Base-by-base conservation (phyloP, 2,113 vertebrate species). In the Phylloscopus whistleri region DNA sequence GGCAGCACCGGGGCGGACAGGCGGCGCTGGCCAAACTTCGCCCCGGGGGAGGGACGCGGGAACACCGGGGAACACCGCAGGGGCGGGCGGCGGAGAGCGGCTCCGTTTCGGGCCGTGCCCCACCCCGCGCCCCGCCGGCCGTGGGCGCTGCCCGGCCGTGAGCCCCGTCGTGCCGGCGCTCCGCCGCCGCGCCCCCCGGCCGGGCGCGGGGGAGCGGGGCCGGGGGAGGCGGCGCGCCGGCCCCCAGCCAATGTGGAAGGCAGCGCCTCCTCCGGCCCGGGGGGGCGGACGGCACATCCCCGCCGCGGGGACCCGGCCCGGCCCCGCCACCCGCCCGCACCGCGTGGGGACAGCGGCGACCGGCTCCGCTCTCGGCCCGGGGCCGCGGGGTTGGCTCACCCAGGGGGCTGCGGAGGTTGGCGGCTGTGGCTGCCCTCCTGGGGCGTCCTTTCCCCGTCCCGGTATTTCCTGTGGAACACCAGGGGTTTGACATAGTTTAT, bases 251-350 rank as follows among this genome's bases (percentile, higher is more conserved):
- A 30, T 17, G 73, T 41, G 52, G 14, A 46, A 63, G 84, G 91
- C 85, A 74, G 89, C 53, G 44, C 91, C 88, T 85, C 88, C 84
- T 66, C 76, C 72, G 73, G 62, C 44, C 74, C 67, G 59, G 67
- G 68, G 72, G 67, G 74, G 37, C 63, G 53, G 33, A 37, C 81
- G 53, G 53, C 17, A 8, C 58, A 24, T 73, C 66, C 72, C 66
- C 48, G 39, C 58, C 58, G 5, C 15, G 28, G 41, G 30, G 21
- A 52, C n/a, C 11, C 37, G 9, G 48, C 9, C 4, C 11, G 28
- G 60, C 9, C 6, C 12, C 48, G 15, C 21, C n/a, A 0, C 11
- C 21, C 11, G n/a, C 15, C 37, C 44, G 39, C 23, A 12, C 8
- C 19, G 44, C 31, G 3, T 13, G 16, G 28, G 41, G 16, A 60